These are phyloP conservation scores for Pseudomyrmex dendroicus DNA, from an alignment of 1,140 invertebrate species.

Conservation along the genomic window DNA sequence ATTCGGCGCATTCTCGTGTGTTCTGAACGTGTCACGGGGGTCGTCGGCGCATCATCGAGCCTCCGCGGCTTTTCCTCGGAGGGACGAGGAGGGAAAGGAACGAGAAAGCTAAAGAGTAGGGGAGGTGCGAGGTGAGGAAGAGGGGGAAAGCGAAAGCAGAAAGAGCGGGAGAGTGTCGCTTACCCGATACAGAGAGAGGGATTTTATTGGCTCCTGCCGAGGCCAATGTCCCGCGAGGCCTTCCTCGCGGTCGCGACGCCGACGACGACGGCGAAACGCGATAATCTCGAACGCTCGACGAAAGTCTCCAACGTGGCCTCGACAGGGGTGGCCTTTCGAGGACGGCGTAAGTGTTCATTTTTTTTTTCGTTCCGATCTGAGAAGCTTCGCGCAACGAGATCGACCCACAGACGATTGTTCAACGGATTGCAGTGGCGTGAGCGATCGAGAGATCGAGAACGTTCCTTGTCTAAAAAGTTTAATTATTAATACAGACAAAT, in stretches of 20 bases:
- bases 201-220: slow-evolving; percentile 56
- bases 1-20: slow-evolving; percentile 32
- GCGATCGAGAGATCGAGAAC: not conserved
- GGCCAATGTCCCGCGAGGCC: slow-evolving; percentile 57
- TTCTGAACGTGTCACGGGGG: slow-evolving; percentile 24
- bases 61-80: slow-evolving; percentile 32
- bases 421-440: not conserved
- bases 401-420: slow-evolving; percentile 4
- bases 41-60: slow-evolving; percentile 27
- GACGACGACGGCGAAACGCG: slow-evolving; percentile 16
- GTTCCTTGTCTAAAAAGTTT: not conserved
- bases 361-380: not conserved
- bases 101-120: slow-evolving; percentile 9
- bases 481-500: no score
- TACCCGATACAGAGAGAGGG: slow-evolving; percentile 39
- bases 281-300: slow-evolving; percentile 37
- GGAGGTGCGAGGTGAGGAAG: slow-evolving; percentile 55
- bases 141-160: slow-evolving; percentile 60
- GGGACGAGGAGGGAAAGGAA: not conserved
- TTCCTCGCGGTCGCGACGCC: slow-evolving; percentile 34
- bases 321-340: slow-evolving; percentile 24
- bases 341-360: slow-evolving; percentile 14
- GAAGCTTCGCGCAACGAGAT: not conserved
- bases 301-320: not conserved
- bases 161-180: slow-evolving; percentile 48